Percentiles rank a stretch among this genome's conserved stretches.
Evolutionary conservation across 2,888 invertebrate species (phyloP).

Genomic region (Agrochola lota): DNA sequence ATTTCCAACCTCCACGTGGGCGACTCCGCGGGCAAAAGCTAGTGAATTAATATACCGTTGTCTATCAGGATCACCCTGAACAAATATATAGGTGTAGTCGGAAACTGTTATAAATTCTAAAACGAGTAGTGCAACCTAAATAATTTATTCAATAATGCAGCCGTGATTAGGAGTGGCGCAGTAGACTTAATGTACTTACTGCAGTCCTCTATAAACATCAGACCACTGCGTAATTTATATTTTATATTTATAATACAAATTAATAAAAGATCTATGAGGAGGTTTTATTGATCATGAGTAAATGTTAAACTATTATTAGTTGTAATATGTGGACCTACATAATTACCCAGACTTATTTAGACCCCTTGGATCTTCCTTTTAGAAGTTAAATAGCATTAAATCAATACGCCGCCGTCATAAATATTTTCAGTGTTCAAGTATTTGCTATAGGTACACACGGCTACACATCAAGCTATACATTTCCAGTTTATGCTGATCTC

Average conservation of each 20-base stretch:
- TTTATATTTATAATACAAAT: slow-evolving; percentile 7
- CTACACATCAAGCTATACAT: too few relatives aligned
- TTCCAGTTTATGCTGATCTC: too few relatives aligned
- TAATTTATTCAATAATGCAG: slow-evolving; percentile 57
- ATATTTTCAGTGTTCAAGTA: too few relatives aligned
- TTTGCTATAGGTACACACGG: too few relatives aligned
- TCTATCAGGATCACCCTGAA: slow-evolving; percentile 39
- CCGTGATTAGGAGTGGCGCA: slow-evolving; percentile 55
- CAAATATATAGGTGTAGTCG: slow-evolving; percentile 21
- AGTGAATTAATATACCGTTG: background rate
- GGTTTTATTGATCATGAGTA: background rate
- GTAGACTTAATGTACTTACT: slow-evolving; percentile 19
- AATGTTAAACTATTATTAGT: background rate
- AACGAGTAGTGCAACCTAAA: slow-evolving; percentile 47
- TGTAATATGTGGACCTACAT: too few relatives aligned
- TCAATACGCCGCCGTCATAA: too few relatives aligned
- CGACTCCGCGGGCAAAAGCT: background rate
- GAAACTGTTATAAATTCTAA: slow-evolving; percentile 33
- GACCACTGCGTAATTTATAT: background rate
- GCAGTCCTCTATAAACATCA: slow-evolving; percentile 26
- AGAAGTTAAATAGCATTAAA: too few relatives aligned
- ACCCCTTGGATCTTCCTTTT: too few relatives aligned
- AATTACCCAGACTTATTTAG: too few relatives aligned
- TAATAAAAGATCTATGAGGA: background rate
- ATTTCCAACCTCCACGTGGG: too few relatives aligned